Base-by-base conservation (phyloP, 53 echinoderm and acorn worm genomes). In the Temnopleurus reevesii region DNA sequence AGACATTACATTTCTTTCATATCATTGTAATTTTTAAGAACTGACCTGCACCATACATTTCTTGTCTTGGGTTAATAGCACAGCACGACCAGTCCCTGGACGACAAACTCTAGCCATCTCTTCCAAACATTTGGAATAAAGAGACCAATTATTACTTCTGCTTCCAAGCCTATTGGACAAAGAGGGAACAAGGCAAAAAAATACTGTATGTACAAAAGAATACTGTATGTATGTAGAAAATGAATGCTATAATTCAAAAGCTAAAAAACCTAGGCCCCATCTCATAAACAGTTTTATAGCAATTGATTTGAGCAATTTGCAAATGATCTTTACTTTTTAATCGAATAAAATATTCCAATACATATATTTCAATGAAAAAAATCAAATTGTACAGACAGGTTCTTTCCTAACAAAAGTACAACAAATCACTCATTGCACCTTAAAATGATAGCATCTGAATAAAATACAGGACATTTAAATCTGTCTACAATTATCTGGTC, bases 41-140 rank as follows among this genome's bases (percentile, higher is more conserved):
- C 91, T 91, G 36, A 96, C 96, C 92, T 92, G 93, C 5, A 87
- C 90, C 96, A 96, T 96, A 49, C 96, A 96, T 71, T 96, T 96
- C 91, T 94, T 96, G 84, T 96, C 96, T 49, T 94, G 96, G 15
- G 96, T 96, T 33, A 96, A 90, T 1, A 96, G 89, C 54, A 96
- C 94, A n/a, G 96, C 96, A 61, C 93, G 92, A 17, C 96, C 93
- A 12, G 93, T 92, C n/a, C 88, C 84, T 46, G 85, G 81, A 23
- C 58, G 76, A 89, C 94, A 94, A 18, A 96, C 93, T 71, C 96
- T 92, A 4, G 93, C 96, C 96, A 96, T 92, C 89, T 96, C 94
- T 24, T 88, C 76, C 51, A 96, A 64, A 15, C 94, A 91, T 27
- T 63, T 55, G 18, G 65, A 81, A 28, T 96, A 96, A 64, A 96